These are phyloP conservation scores for Calameuta pallipes DNA, from an alignment of 2,888 invertebrate species.

Conservation along the genomic window DNA sequence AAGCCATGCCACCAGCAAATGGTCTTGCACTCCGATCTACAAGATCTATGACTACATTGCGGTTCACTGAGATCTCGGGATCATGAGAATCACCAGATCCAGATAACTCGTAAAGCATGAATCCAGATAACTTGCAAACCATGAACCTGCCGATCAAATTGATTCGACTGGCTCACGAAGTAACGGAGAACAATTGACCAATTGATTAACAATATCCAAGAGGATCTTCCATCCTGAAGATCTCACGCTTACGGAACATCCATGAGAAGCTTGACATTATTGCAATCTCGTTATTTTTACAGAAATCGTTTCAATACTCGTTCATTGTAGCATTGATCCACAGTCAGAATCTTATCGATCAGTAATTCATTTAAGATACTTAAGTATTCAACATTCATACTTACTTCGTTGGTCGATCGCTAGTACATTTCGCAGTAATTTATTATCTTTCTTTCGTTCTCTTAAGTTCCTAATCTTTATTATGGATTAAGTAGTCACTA, in stretches of 20 bases:
- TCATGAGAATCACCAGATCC: conserved; percentile 31
- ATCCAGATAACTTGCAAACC: conserved; percentile 17
- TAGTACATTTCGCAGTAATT: not conserved
- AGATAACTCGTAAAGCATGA: conserved; percentile 18
- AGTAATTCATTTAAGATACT: not conserved
- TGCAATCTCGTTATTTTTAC: not conserved
- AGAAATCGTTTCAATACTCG: not conserved
- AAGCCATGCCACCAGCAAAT: not conserved
- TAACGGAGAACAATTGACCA: conserved; percentile 55
- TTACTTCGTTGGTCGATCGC: not conserved
- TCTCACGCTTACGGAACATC: not conserved
- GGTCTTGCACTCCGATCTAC: not conserved
- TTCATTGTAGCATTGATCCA: not conserved
- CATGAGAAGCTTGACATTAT: not conserved
- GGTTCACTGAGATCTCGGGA: conserved; percentile 30
- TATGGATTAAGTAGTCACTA: not conserved
- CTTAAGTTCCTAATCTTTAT: not conserved
- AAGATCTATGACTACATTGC: not conserved
- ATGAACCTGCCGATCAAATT: conserved; percentile 37
- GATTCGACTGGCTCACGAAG: conserved; percentile 43
- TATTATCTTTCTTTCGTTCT: not conserved
- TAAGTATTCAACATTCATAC: not conserved
- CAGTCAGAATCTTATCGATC: not conserved
- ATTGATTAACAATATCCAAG: conserved; percentile 47
- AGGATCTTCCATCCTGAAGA: conserved; percentile 2